These are phyloP conservation scores for Martes martes DNA, from an alignment of 2,113 vertebrate genomes.

Conservation along the genomic window DNA sequence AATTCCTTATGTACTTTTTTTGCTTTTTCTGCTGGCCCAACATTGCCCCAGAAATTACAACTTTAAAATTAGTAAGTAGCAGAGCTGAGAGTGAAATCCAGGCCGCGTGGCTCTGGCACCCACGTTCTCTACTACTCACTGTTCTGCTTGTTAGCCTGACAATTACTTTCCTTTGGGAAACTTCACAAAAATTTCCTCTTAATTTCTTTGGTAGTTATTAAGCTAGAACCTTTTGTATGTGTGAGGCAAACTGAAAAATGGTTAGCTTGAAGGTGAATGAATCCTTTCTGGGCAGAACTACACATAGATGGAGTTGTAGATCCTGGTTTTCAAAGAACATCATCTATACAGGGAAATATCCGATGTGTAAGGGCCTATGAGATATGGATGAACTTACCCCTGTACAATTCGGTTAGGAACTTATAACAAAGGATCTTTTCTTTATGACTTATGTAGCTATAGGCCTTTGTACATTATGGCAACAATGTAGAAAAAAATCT, in stretches of 20 bases:
- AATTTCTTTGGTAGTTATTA: background rate
- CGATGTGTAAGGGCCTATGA: background rate
- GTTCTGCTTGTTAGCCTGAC: background rate
- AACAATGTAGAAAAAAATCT: background rate
- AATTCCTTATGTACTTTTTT: background rate
- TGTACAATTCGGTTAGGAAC: background rate
- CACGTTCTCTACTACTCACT: background rate
- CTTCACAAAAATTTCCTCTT: background rate
- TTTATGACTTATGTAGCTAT: background rate
- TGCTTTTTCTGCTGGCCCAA: background rate
- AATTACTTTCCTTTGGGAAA: background rate
- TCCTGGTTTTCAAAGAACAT: background rate
- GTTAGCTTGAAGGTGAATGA: background rate
- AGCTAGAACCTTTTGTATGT: background rate
- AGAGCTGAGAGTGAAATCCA: background rate
- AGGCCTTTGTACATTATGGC: background rate
- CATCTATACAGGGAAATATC: background rate
- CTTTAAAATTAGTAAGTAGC: background rate
- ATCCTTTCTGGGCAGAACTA: background rate
- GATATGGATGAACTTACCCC: background rate
- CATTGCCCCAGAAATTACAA: background rate
- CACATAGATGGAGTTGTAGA: background rate
- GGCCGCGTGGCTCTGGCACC: background rate
- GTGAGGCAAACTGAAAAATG: background rate
- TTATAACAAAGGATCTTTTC: background rate